Base-by-base conservation (phyloP, 2,888 invertebrate genomes). In the Diarsia dahlii region DNA sequence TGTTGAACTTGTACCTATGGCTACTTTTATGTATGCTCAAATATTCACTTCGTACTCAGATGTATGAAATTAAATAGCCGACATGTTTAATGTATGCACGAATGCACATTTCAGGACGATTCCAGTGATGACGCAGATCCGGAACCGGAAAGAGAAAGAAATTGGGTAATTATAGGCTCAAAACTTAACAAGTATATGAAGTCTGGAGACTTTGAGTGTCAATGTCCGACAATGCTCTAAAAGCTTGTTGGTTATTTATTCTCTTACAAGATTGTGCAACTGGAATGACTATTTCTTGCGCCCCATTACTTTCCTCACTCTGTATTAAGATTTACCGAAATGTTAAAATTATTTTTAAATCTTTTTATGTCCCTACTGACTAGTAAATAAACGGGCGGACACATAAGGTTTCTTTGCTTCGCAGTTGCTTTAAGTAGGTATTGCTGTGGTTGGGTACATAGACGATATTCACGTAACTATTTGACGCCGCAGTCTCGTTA, bases 81-180 rank as follows among this genome's bases (percentile, higher is more conserved):
- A 68, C 18, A 34, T 65, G 58, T 70, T 60, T 67, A 73, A 78
- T 70, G 52, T 48, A 63, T 50, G 23, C 39, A 62, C 39, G 62
- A 63, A 34, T 80, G 28, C 71, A 71, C 64, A 81, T 90, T 89
- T 56, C 89, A 95, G 95, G 96, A 96, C 48, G 95, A 95, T 28
- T 95, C 95, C 3, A 95, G 95, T 1, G 95, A 95, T 9, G 95
- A 95, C 12, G 89, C 92, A 0, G 95, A 95, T 45, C 90, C 92
- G 0, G 96, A 96, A 73, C 89, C 91, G 15, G 95, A 95, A 73
- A 91, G 95, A 13, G 95, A 95, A 74, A 91, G 96, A 84, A 82
- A 92, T 84, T 95, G 94, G 95, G 96, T 96, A 87, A 92, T 94
- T 76, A 54, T 56, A 65, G 12, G 12, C n/a, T 50, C 63, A 46